Conservation (phyloP, 2,888 invertebrate genomes). For the Drosophila melanocephala region DNA sequence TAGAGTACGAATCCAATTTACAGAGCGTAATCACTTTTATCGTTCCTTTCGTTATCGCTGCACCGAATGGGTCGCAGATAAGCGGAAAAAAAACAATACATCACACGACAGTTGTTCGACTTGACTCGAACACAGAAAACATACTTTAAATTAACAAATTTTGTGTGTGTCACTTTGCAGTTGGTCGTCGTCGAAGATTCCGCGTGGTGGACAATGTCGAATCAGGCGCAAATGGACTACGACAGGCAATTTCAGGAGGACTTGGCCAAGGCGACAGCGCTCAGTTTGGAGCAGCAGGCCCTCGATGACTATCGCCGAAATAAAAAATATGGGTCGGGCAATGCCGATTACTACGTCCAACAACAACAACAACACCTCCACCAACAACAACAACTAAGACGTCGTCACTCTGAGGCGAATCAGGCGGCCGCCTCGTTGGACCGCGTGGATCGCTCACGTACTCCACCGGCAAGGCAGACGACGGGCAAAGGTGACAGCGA, state of each 20-base stretch:
- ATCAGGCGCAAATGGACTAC: constrained; percentile 87
- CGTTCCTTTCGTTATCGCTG: constrained; percentile 62
- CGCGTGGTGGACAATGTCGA: constrained; percentile 79
- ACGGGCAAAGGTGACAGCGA: constrained; percentile 86
- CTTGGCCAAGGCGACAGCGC: constrained; percentile 93
- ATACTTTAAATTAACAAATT: constrained; percentile 29
- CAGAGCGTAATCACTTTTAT: constrained; percentile 72
- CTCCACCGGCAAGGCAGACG: constrained; percentile 67
- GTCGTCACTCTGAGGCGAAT: constrained; percentile 77
- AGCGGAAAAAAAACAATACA: constrained; percentile 29
- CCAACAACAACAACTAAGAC: constrained; percentile 55
- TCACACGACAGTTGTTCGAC: constrained; percentile 53
- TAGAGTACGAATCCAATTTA: constrained; percentile 27
- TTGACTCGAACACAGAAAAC: constrained; percentile 39
- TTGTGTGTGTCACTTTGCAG: constrained; percentile 33
- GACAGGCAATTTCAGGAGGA: constrained; percentile 94
- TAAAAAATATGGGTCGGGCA: constrained; percentile 84
- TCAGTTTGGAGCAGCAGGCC: constrained; percentile 94
- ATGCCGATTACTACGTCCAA: constrained; percentile 48
- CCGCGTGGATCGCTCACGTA: constrained; percentile 67
- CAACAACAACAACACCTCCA: constrained; percentile 42
- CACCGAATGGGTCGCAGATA: constrained; percentile 48
- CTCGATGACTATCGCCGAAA: constrained; percentile 92
- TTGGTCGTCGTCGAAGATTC: constrained; percentile 36
- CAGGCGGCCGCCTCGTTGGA: constrained; percentile 25